These are phyloP conservation scores for Nothocercus julius DNA, from an alignment of 2,113 vertebrate genomes.

Conservation along the genomic window DNA sequence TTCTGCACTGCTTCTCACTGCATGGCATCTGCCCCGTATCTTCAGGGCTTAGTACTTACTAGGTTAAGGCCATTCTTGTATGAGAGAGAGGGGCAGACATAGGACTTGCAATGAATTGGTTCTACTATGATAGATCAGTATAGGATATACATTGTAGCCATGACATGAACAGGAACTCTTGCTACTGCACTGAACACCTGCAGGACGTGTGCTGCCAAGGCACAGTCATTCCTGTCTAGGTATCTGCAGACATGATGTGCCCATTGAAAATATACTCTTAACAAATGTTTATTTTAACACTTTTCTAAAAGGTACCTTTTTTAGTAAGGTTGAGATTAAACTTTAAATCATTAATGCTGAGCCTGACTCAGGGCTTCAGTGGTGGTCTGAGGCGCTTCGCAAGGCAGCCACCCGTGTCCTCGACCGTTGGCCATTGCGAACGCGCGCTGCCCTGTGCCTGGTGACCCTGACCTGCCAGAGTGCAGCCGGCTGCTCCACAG, in stretches of 20 bases:
- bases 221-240: neutral
- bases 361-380: neutral
- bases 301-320: neutral
- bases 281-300: neutral
- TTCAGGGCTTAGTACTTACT: neutral
- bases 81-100: neutral
- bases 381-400: neutral
- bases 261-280: neutral
- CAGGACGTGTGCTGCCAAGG: neutral
- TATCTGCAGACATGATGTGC: neutral
- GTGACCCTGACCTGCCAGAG: slow-evolving; percentile 62
- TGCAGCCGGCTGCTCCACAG: slow-evolving; percentile 71
- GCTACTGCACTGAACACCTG: neutral
- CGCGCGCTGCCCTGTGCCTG: neutral
- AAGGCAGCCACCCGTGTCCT: neutral
- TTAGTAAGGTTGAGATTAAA: neutral
- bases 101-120: neutral
- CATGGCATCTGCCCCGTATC: neutral
- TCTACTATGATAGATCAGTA: neutral
- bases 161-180: neutral
- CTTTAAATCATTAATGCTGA: neutral
- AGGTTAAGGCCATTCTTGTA: neutral
- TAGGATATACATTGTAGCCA: neutral
- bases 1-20: neutral
- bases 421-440: neutral